A percentile compares a stretch with the other conserved stretches of the same genome.
phyloP scores from a whole-genome alignment of 2,888 invertebrate genomes.

The Lymantria dispar region DNA sequence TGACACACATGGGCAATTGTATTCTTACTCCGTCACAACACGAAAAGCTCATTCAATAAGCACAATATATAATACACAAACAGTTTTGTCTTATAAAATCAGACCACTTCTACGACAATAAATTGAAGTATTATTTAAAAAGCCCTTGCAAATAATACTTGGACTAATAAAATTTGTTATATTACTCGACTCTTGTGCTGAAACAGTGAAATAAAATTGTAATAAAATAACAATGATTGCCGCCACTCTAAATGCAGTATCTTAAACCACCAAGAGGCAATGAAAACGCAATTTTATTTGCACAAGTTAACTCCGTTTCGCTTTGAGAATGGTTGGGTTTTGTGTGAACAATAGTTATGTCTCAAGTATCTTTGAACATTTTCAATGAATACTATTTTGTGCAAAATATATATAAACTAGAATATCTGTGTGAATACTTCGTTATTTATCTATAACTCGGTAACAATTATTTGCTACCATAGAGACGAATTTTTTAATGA shows the following conservation, averaged over 20 bases:
- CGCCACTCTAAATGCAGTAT: not conserved
- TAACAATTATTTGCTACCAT: too few relatives aligned
- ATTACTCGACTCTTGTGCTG: not conserved
- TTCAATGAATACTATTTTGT: too few relatives aligned
- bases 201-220: not conserved
- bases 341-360: not conserved
- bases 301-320: slow-evolving; percentile 4
- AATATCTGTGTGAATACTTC: too few relatives aligned
- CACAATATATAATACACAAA: too few relatives aligned
- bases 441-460: too few relatives aligned
- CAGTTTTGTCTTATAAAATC: not conserved
- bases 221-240: not conserved
- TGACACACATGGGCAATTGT: too few relatives aligned
- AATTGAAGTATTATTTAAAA: not conserved
- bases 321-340: not conserved
- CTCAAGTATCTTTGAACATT: too few relatives aligned
- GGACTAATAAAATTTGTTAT: not conserved
- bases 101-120: not conserved
- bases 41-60: too few relatives aligned
- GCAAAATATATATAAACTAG: too few relatives aligned
- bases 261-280: slow-evolving; percentile 1
- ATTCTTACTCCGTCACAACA: too few relatives aligned
- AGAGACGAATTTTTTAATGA: too few relatives aligned
- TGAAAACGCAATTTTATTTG: slow-evolving; percentile 20
- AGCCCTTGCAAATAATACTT: not conserved